Conservation (phyloP, 2,888 invertebrate species). For the Nephrotoma appendiculata region DNA sequence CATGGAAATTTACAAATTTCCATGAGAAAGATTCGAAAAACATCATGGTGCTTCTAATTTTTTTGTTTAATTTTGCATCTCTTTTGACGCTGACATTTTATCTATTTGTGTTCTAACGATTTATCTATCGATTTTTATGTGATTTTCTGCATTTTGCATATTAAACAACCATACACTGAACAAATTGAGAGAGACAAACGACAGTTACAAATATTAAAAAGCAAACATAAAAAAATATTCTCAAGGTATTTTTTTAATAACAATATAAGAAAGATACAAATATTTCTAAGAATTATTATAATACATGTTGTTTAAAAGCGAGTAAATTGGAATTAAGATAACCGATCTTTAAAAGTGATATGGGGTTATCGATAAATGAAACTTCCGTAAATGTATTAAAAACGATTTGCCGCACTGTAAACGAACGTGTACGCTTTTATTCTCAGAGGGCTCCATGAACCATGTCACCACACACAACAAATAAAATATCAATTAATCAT, state of each 20-base stretch:
- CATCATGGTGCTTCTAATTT: background rate
- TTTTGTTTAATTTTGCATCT: background rate
- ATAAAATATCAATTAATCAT: background rate
- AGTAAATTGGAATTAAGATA: background rate
- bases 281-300: background rate
- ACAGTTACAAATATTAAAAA: background rate
- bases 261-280: background rate
- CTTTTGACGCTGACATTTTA: background rate
- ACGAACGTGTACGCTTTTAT: background rate
- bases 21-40: background rate
- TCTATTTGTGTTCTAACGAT: background rate
- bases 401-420: background rate
- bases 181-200: background rate
- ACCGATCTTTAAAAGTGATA: background rate
- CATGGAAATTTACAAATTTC: background rate
- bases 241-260: background rate
- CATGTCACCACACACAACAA: background rate
- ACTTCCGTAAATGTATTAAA: background rate
- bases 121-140: background rate
- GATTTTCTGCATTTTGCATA: background rate
- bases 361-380: background rate
- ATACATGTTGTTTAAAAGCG: background rate
- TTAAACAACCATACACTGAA: no score
- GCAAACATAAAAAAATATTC: background rate
- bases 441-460: background rate